phyloP scores from a whole-genome alignment of 2,888 invertebrate genomes.

The Myopa tessellatipennis region DNA sequence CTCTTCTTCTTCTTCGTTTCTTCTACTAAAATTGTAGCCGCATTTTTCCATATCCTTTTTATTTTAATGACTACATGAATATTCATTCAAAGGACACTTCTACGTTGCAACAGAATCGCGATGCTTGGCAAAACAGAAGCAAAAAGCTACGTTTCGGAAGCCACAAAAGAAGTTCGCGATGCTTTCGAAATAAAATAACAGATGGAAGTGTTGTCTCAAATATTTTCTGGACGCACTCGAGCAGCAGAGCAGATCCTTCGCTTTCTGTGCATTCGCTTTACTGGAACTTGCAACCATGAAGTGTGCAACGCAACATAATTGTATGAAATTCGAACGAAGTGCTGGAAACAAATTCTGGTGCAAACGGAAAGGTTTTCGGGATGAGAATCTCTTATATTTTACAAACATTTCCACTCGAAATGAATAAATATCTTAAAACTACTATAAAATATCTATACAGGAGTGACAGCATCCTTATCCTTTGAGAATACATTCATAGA shows the following conservation, averaged over 20 bases:
- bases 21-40: background rate
- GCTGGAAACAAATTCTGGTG: no score
- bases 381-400: no score
- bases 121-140: background rate
- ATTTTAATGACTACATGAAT: constrained; percentile 20
- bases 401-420: no score
- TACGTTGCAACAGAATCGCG: background rate
- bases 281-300: background rate
- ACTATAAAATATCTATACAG: no score
- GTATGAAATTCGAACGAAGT: no score
- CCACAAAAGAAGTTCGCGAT: no score
- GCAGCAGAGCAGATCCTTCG: background rate
- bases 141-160: background rate
- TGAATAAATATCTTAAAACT: background rate
- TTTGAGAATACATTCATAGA: no score
- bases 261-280: background rate
- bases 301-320: constrained; percentile 23
- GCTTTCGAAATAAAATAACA: background rate
- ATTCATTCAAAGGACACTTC: constrained; percentile 4
- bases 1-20: background rate
- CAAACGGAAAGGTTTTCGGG: no score
- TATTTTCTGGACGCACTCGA: background rate
- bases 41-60: background rate
- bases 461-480: no score
- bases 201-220: background rate